Conservation (phyloP, 2,797 vertebrate species). For the Pampus argenteus region DNA sequence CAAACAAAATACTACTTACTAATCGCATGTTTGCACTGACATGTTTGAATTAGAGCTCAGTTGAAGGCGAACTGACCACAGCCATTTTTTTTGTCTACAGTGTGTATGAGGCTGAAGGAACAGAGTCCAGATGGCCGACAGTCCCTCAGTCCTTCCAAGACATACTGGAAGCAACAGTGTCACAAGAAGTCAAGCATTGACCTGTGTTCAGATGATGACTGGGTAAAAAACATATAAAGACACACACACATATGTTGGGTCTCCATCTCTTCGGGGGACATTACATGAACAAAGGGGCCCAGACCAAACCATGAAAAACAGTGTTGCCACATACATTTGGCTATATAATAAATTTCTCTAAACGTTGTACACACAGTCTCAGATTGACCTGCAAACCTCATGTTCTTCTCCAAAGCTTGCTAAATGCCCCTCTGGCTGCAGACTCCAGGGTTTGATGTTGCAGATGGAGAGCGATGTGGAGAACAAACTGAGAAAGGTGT, state of each 20-base stretch:
- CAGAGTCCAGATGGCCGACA: conserved; percentile 25
- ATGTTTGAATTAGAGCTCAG: neutral
- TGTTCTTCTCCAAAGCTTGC: conserved; percentile 49
- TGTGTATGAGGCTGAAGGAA: conserved; percentile 54
- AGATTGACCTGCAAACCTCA: neutral
- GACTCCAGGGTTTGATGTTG: conserved; percentile 74
- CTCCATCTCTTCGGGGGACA: no score
- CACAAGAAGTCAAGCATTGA: neutral
- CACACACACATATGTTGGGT: neutral
- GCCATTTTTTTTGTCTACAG: conserved; percentile 36
- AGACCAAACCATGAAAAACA: no score
- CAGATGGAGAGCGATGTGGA: conserved; percentile 43
- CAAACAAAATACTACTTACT: no score
- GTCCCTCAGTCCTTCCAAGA: fast-evolving
- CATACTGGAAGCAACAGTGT: conserved; percentile 44
- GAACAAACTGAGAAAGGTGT: conserved; percentile 60
- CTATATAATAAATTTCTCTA: no score
- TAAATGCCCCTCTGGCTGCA: conserved; percentile 83
- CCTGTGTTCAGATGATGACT: conserved; percentile 80
- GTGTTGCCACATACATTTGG: no score
- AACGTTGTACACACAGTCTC: no score
- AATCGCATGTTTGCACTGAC: neutral
- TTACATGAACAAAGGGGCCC: no score
- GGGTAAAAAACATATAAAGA: conserved; percentile 62
- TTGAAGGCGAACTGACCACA: neutral